Evolutionary conservation across 1,140 invertebrate genomes (phyloP), one percentile per base, ranked within the genome.

Genomic region (Drosophila varians): DNA sequence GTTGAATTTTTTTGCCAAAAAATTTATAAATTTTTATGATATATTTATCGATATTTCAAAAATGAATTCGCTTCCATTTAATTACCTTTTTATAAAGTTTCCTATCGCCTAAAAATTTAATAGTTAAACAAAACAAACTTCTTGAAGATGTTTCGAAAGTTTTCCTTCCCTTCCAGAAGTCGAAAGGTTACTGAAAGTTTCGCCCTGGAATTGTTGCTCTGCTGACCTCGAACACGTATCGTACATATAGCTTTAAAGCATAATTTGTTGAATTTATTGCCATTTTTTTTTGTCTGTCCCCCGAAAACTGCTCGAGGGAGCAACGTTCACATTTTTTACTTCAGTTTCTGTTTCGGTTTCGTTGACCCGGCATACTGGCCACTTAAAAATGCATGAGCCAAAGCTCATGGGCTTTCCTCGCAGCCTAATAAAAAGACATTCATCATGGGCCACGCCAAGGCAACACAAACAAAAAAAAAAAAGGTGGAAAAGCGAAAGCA

Each of bases 311-410:
- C 57, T 48, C 18, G 2, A 18, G 14, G 31, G 36, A 19, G 9
- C 23, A 42, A 51, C 45, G 9, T 34, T 36, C 45, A 48, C 46
- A 42, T 40, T 26, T 49, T n/a, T 3, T 4, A n/a, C 9, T 42
- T 42, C 8, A 18, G 38, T 16, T 42, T 42, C 25, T 12, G 19
- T 34, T 46, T 68, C 36, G 31, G 40, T 75, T 55, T 34, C 62
- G 16, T 75, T 61, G 36, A 53, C 46, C 28, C 43, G 6, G 40
- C 4, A 16, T 19, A 11, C 34, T 9, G 31, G 31, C 54, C 65
- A 71, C 70, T 83, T 84, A 78, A 75, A 83, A 78, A 83, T 83
- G 69, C 77, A 83, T 83, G 78, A 84, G 70, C 14, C 60, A 42
- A 74, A 31, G 55, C 54, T 60, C 74, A 53, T 71, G 65, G 58